phyloP scores from a whole-genome alignment of 2,797 vertebrate genomes.

The Takifugu rubripes region DNA sequence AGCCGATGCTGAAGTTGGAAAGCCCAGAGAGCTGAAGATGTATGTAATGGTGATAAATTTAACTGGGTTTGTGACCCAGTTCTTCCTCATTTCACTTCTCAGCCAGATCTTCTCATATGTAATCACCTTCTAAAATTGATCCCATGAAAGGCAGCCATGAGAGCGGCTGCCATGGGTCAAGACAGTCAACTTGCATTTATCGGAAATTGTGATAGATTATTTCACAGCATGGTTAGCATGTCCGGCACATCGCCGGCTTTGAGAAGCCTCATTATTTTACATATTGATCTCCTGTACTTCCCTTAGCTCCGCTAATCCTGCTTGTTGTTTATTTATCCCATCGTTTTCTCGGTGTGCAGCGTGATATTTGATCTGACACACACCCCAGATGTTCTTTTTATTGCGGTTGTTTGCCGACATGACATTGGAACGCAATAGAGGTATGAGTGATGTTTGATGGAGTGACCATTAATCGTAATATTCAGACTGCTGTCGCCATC shows the following conservation, averaged over 20 bases:
- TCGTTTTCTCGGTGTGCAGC: slow-evolving; percentile 5
- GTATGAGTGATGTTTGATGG: slow-evolving; percentile 58
- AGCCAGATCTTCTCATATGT: slow-evolving; percentile 27
- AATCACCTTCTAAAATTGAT: slow-evolving; percentile 45
- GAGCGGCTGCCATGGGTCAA: neutral
- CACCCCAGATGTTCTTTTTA: slow-evolving; percentile 22
- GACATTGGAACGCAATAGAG: slow-evolving; percentile 31
- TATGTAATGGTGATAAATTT: no score
- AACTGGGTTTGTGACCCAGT: slow-evolving; percentile 28
- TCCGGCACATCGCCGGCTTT: slow-evolving; percentile 10
- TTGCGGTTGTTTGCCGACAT: slow-evolving; percentile 43
- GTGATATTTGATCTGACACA: slow-evolving; percentile 13
- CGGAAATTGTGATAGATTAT: slow-evolving; percentile 46
- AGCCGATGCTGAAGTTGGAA: no score
- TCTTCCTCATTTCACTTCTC: slow-evolving; percentile 19
- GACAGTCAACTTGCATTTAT: slow-evolving; percentile 1
- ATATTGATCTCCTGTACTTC: slow-evolving; percentile 36
- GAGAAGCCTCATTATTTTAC: slow-evolving; percentile 39
- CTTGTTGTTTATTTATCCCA: slow-evolving; percentile 29
- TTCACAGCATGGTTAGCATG: slow-evolving; percentile 42
- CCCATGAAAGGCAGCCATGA: slow-evolving; percentile 23
- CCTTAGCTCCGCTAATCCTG: slow-evolving; percentile 24
- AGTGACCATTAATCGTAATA: slow-evolving; percentile 71
- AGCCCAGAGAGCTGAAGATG: no score
- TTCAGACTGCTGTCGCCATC: slow-evolving; percentile 55